Evolutionary conservation across 2,113 vertebrate genomes (phyloP).

Genomic region (Bostrychus sinensis): DNA sequence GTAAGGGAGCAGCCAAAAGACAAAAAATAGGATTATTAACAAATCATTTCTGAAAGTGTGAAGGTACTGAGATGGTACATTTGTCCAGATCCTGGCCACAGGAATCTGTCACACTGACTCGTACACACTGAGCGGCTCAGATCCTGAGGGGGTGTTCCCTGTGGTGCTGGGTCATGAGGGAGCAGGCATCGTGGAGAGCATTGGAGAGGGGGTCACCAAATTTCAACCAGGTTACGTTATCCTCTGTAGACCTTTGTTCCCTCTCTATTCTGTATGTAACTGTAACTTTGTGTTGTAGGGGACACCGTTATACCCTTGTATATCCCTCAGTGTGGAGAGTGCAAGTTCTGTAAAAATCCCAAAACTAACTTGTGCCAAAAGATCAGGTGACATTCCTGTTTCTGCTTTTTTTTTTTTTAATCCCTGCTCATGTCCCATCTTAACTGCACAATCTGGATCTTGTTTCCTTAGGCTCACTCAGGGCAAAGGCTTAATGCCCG

Average conservation of each 20-base stretch:
- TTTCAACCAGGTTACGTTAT: conserved; percentile 82
- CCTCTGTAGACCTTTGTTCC: not conserved
- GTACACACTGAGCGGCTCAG: conserved; percentile 71
- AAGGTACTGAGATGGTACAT: too few species aligned
- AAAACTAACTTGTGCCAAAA: conserved; percentile 80
- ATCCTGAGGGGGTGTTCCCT: conserved; percentile 77
- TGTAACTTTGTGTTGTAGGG: conserved; percentile 51
- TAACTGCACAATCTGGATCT: not conserved
- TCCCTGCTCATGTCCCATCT: not conserved
- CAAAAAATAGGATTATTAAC: too few species aligned
- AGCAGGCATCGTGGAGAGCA: conserved; percentile 83
- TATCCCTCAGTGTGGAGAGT: conserved; percentile 82
- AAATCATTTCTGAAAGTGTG: too few species aligned
- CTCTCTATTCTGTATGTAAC: too few species aligned
- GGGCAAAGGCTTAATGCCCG: conserved; percentile 84
- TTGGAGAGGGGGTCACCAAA: conserved; percentile 88
- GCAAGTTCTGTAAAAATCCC: conserved; percentile 80
- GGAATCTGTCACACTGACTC: conserved; percentile 88
- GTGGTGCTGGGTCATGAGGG: conserved; percentile 86
- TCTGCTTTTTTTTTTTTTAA: not conserved
- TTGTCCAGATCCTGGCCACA: conserved; percentile 74
- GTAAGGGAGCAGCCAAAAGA: too few species aligned
- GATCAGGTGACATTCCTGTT: conserved; percentile 65
- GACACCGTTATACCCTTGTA: conserved; percentile 85
- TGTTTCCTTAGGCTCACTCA: conserved; percentile 65